A percentile compares a stretch with the other conserved stretches of the same genome.
Evolutionary conservation across 1,140 invertebrate genomes (phyloP).

Genomic region (Zeugodacus cucurbitae): DNA sequence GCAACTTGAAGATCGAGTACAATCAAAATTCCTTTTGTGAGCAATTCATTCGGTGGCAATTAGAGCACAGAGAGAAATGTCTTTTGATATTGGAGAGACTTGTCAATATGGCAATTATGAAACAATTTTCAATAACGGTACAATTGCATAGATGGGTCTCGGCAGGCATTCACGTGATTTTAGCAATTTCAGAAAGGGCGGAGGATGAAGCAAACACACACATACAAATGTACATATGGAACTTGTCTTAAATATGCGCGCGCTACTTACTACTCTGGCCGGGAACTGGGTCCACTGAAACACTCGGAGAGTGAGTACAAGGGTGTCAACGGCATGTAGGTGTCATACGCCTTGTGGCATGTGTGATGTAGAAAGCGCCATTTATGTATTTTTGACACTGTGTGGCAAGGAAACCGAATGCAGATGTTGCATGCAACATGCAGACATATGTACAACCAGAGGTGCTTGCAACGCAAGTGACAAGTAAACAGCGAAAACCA

Average conservation of each 20-base stretch:
- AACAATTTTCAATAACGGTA: background rate
- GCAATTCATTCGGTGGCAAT: background rate
- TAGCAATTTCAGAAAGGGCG: background rate
- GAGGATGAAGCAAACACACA: background rate
- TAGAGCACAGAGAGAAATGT: background rate
- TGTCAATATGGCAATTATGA: background rate
- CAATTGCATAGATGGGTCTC: background rate
- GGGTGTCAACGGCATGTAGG: background rate
- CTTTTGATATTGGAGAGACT: background rate
- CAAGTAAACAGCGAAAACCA: background rate
- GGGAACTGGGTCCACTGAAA: background rate
- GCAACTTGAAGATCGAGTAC: no score
- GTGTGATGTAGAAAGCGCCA: background rate
- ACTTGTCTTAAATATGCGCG: background rate
- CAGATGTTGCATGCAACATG: background rate
- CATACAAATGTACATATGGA: background rate
- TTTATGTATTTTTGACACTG: background rate
- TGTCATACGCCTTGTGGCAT: background rate
- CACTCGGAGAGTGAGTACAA: background rate
- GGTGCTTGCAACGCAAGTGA: background rate
- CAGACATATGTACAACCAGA: background rate
- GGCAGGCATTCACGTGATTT: background rate
- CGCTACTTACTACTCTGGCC: background rate
- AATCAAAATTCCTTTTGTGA: no score
- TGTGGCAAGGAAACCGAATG: background rate